These are phyloP conservation scores for Chloropsis cyanopogon DNA, from an alignment of 2,113 vertebrate genomes.

Conservation along the genomic window DNA sequence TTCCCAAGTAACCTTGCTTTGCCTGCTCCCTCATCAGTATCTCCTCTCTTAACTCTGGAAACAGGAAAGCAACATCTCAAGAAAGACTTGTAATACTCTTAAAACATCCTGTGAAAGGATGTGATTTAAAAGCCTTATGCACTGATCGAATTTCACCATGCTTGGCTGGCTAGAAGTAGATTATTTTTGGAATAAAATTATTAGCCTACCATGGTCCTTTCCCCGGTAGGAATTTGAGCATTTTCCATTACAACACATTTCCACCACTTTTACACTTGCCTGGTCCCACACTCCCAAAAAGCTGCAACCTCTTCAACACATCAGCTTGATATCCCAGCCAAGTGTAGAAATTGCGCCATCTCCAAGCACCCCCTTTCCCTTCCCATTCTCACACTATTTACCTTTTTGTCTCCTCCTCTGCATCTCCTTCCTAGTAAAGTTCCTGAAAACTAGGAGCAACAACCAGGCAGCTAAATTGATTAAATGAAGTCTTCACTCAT, in stretches of 20 bases:
- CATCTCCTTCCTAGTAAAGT: neutral
- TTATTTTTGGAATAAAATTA: neutral
- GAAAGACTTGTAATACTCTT: neutral
- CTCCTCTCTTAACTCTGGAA: neutral
- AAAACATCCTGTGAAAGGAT: neutral
- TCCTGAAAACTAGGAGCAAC: neutral
- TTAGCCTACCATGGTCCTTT: neutral
- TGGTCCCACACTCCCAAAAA: neutral
- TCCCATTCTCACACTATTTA: neutral
- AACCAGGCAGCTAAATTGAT: neutral
- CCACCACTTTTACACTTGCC: neutral
- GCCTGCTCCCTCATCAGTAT: neutral
- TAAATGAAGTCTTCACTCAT: neutral
- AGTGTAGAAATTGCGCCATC: neutral
- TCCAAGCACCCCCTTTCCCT: neutral
- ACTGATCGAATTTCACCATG: neutral
- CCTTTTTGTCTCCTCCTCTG: neutral
- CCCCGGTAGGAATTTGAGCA: neutral
- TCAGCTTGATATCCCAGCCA: neutral
- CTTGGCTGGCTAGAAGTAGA: neutral
- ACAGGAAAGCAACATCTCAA: neutral
- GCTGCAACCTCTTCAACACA: neutral
- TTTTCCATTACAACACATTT: neutral
- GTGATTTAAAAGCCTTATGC: constrained; percentile 1
- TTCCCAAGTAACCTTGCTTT: neutral